Base-by-base conservation (phyloP, 2,888 invertebrate genomes). In the Euzetes globulus region DNA sequence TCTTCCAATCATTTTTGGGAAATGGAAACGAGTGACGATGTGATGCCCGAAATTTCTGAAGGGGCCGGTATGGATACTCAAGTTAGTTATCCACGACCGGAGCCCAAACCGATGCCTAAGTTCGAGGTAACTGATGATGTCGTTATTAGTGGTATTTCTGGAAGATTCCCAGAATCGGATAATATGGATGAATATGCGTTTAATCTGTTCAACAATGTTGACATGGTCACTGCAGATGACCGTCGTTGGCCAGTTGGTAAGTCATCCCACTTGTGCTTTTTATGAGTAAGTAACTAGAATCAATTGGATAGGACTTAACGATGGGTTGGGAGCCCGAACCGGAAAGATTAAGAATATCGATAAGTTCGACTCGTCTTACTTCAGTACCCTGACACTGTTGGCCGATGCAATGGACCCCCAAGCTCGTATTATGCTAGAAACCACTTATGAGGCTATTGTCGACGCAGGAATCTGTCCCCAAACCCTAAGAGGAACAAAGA, bases 361-460 rank as follows among this genome's bases (percentile, higher is more conserved):
- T 77, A 87, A 87, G 79, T 94, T 94, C 82, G 94, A 94, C 82
- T 91, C 92, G 33, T 88, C 90, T 29, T 94, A 92, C 83, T 94
- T 94, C 83, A 91, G 92, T 71, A 92, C 94, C 63, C 92, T 92
- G 83, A 90, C 91, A 15, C 93, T 93, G 84, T 93, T 94, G 83
- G 93, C 93, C 15, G 87, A 92, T 81, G 89, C 90, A 73, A 93
- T 96, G 90, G 94, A 96, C 83, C 94, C 95, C 11, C 92, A 94
- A 83, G 86, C 97, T 79, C 87, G 95, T 78, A 87, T 95, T 83
- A 84, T 98, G 78, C 86, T 98, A 71, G 98, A 95, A 85, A 83
- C 90, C 55, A 93, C 94, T 19, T 90, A 94, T 83, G 97, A 97
- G 84, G 90, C 91, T 55, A 88, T 95, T 77, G 86, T 95, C 77